Conservation (phyloP, 1,140 invertebrate genomes). For the Drosophila bocki region DNA sequence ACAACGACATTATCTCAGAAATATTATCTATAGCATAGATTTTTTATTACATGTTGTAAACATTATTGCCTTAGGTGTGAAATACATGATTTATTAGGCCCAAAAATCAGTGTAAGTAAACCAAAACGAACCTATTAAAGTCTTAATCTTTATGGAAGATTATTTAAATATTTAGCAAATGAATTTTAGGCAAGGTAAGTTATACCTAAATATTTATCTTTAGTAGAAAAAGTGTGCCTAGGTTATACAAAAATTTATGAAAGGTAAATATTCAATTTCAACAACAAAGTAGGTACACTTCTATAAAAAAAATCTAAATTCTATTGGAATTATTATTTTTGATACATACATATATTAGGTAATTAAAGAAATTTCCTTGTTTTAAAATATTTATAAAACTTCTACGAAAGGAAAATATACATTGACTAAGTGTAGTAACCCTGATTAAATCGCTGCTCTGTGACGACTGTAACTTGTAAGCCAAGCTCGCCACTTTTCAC, state of each 20-base stretch:
- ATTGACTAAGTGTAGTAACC: background rate
- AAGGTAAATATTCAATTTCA: background rate
- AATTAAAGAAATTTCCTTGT: background rate
- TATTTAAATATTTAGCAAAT: background rate
- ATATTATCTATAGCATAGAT: conserved; percentile 17
- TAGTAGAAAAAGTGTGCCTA: no score
- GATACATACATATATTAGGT: background rate
- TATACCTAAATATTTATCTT: background rate
- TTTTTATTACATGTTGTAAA: conserved; percentile 7
- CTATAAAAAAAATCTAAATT: no score
- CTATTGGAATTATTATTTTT: background rate
- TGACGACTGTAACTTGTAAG: conserved; percentile 18
- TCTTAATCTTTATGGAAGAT: background rate
- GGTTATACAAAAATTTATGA: background rate
- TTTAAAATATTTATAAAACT: background rate
- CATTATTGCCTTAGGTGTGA: background rate
- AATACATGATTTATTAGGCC: background rate
- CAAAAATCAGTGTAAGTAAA: background rate
- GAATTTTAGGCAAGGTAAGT: background rate
- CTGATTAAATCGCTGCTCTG: conserved; percentile 15
- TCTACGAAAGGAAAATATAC: background rate
- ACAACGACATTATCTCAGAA: background rate
- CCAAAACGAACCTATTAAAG: background rate
- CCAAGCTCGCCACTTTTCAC: conserved; percentile 16
- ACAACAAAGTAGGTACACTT: background rate